Conservation (phyloP, 2,797 vertebrate genomes). For the Todus mexicanus region DNA sequence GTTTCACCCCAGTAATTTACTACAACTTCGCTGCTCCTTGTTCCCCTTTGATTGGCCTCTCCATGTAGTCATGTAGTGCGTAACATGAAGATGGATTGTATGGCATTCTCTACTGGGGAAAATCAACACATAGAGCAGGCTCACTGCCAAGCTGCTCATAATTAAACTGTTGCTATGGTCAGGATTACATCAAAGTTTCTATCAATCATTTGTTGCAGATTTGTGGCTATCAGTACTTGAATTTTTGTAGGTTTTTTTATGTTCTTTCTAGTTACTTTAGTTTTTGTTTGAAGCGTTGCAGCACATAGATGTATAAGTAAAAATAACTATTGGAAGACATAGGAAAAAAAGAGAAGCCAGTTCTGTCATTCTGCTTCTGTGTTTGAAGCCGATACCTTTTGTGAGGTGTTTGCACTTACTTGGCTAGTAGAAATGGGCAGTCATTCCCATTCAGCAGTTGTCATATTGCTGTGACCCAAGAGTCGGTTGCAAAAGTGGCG, state of each 20-base stretch:
- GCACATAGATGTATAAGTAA: background rate
- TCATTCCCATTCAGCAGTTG: background rate
- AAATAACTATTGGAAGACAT: background rate
- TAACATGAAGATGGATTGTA: slow-evolving; percentile 69
- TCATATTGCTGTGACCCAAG: background rate
- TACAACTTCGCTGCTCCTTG: slow-evolving; percentile 47
- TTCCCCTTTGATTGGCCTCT: slow-evolving; percentile 71
- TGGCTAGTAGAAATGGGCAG: background rate
- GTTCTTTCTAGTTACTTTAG: background rate
- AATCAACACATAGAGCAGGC: slow-evolving; percentile 64
- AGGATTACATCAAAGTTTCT: slow-evolving; percentile 67
- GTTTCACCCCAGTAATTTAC: slow-evolving; percentile 67
- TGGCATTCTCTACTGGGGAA: slow-evolving; percentile 68
- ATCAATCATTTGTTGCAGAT: slow-evolving; percentile 22
- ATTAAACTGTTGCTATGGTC: slow-evolving; percentile 74
- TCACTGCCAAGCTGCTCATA: slow-evolving; percentile 67
- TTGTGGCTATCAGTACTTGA: background rate
- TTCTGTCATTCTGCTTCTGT: background rate
- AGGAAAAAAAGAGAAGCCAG: background rate
- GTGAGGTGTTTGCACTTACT: background rate
- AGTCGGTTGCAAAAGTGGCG: background rate
- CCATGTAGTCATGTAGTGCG: slow-evolving; percentile 43
- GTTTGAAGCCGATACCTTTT: background rate
- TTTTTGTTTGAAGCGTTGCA: background rate
- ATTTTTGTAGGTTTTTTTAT: background rate